Evolutionary conservation across 2,888 invertebrate species (phyloP), one percentile per base, ranked within the genome.

Genomic region (Plagodis dolabraria): DNA sequence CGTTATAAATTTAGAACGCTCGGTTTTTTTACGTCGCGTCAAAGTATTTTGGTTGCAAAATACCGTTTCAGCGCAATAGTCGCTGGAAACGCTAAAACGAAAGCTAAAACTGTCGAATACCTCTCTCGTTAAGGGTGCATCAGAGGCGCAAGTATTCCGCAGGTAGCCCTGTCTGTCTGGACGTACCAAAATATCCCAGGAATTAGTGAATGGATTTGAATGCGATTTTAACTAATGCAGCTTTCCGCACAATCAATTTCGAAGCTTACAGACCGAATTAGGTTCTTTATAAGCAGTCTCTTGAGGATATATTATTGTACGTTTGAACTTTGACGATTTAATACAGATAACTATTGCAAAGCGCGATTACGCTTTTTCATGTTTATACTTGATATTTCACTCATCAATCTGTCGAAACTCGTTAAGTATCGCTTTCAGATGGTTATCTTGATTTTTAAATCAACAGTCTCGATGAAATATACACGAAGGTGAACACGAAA

Each of bases 21-120:
- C 67, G 70, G 75, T 75, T 82, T 85, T 85, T 78, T 86, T 84
- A 79, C 79, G 78, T 79, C 80, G 74, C 72, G 74, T 70, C 71
- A 76, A 70, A 79, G 82, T 86, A 85, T 86, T 86, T 71, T 76
- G 75, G 85, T 85, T 84, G 81, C 85, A 83, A 82, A 85, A 85
- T 82, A 82, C 76, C 75, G 76, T 77, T 79, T 76, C 75, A 65
- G 71, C 65, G 74, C 75, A 76, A 75, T 74, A 66, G 65, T 49
- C 64, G 57, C 55, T 64, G 66, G 64, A 66, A 69, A 70, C 61
- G 65, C 48, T 66, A 72, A 66, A 69, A 65, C 68, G 69, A 68
- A 69, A 55, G 62, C 55, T 59, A 63, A 60, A 63, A 67, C 64
- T 44, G 56, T 60, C 53, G 46, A 64, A 69, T 65, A 65, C 59